phyloP scores from a whole-genome alignment of 2,113 vertebrate genomes.

The Dipodomys spectabilis region DNA sequence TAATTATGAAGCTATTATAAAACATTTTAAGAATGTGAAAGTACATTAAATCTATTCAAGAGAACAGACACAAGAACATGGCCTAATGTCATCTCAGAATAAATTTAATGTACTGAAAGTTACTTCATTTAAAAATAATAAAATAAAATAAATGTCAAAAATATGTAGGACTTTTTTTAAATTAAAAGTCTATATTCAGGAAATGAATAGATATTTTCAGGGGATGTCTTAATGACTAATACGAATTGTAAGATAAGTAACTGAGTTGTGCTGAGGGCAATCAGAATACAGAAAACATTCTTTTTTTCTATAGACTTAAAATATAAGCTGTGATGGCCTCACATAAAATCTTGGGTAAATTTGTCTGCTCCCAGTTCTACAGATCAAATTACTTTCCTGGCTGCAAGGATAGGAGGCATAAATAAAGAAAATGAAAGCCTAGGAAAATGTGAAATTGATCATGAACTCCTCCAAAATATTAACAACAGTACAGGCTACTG shows the following conservation, averaged over 20 bases:
- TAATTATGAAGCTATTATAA: conserved; percentile 64
- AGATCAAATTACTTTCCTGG: conserved; percentile 36
- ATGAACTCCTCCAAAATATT: conserved; percentile 49
- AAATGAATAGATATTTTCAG: conserved; percentile 42
- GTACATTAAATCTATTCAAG: conserved; percentile 47
- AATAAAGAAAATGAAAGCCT: conserved; percentile 43
- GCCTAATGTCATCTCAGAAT: conserved; percentile 57
- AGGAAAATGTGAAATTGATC: conserved; percentile 59
- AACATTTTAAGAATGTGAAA: conserved; percentile 62
- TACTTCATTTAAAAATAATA: conserved; percentile 62
- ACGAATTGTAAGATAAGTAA: conserved; percentile 40
- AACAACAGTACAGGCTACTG: background rate
- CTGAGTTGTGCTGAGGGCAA: background rate
- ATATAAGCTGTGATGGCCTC: conserved; percentile 10
- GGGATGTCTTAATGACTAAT: conserved; percentile 20
- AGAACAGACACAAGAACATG: conserved; percentile 60
- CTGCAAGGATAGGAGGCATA: conserved; percentile 28
- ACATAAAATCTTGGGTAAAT: conserved; percentile 50
- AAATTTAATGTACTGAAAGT: conserved; percentile 45
- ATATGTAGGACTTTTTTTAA: conserved; percentile 54
- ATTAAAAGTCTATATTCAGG: conserved; percentile 44
- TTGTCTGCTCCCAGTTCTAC: conserved; percentile 40
- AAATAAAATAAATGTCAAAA: background rate
- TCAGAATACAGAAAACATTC: conserved; percentile 40
- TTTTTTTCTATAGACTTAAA: conserved; percentile 2